A percentile compares a stretch with the other conserved stretches of the same genome.
Conservation (phyloP, 2,888 invertebrate species). For the Tetranychus truncatus region DNA sequence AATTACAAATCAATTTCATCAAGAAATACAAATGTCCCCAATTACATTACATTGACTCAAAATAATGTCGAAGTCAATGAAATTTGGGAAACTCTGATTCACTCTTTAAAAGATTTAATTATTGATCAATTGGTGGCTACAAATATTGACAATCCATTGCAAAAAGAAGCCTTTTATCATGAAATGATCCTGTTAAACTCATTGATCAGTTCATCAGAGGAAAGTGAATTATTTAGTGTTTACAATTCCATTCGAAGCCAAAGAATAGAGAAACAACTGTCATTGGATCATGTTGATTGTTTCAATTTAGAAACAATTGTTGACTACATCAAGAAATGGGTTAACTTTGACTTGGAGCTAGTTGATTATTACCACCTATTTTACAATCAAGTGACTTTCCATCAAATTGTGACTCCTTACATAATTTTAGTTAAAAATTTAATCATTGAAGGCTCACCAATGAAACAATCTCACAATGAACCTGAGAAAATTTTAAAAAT, state of each 20-base stretch:
- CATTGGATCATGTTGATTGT: background rate
- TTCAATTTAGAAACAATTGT: background rate
- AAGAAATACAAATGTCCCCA: background rate
- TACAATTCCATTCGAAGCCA: background rate
- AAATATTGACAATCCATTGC: background rate
- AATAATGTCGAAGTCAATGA: background rate
- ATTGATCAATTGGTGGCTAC: background rate
- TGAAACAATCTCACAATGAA: background rate
- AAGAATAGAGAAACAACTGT: background rate
- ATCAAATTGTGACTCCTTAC: background rate
- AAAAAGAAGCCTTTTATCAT: background rate
- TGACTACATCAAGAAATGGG: background rate
- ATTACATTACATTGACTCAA: background rate
- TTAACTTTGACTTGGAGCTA: background rate
- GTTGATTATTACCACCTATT: background rate
- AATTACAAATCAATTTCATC: background rate
- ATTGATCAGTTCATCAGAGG: background rate
- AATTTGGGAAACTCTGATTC: background rate
- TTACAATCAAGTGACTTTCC: background rate
- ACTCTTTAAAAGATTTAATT: background rate
- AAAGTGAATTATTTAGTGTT: background rate
- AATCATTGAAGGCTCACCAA: background rate
- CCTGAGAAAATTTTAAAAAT: background rate
- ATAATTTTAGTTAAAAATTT: background rate
- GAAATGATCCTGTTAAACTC: background rate